These are phyloP conservation scores for Acanthurus tractus DNA, from an alignment of 2,797 vertebrate genomes.

Conservation along the genomic window DNA sequence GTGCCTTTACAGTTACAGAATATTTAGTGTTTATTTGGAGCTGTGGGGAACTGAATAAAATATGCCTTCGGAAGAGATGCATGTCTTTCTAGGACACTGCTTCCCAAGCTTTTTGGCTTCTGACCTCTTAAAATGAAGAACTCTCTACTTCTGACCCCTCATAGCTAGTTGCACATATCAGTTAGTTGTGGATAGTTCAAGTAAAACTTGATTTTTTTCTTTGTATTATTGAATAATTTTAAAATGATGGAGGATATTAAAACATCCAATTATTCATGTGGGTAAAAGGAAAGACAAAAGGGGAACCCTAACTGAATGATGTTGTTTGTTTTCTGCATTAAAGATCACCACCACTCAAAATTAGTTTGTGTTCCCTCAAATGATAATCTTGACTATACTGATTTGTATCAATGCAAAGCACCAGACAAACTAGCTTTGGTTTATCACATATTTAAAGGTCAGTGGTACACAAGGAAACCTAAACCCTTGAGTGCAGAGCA, in stretches of 20 bases:
- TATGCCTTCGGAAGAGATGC: not conserved
- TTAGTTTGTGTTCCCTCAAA: too few relatives aligned
- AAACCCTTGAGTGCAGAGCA: too few relatives aligned
- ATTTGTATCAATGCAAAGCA: too few relatives aligned
- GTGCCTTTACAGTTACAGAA: not conserved
- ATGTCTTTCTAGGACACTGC: not conserved
- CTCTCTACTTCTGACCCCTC: not conserved
- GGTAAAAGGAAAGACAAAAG: not conserved
- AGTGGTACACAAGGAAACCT: too few relatives aligned
- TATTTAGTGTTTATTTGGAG: not conserved
- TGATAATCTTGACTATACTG: too few relatives aligned
- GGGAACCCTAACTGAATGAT: not conserved
- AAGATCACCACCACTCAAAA: too few relatives aligned
- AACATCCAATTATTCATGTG: not conserved
- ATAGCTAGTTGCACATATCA: not conserved
- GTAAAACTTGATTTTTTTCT: not conserved
- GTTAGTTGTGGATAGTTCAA: not conserved
- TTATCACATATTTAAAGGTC: too few relatives aligned
- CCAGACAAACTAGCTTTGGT: too few relatives aligned
- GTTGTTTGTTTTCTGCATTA: not conserved
- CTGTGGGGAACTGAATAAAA: not conserved
- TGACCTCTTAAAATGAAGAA: not conserved
- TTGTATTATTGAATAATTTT: not conserved
- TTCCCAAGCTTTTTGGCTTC: not conserved
- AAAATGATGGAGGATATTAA: not conserved